These are phyloP conservation scores for Hoplostethus atlanticus DNA, from an alignment of 2,797 vertebrate species.

Conservation along the genomic window DNA sequence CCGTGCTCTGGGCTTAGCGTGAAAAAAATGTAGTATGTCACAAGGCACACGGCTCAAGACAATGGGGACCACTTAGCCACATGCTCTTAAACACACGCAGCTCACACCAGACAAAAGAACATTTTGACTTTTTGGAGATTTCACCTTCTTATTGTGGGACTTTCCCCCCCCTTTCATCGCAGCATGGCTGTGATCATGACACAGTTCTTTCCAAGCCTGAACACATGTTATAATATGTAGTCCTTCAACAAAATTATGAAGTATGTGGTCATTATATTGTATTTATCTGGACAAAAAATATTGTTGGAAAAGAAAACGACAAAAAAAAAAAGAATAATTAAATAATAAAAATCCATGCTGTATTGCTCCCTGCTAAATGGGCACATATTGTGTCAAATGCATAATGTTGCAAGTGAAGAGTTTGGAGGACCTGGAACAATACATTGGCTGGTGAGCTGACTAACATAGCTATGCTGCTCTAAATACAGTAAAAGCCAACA, in stretches of 20 bases:
- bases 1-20: slow-evolving; percentile 64
- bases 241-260: slow-evolving; percentile 29
- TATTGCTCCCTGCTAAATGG: background rate
- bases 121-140: slow-evolving; percentile 51
- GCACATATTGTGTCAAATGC: background rate
- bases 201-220: slow-evolving; percentile 46
- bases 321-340: background rate
- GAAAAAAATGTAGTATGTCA: slow-evolving; percentile 68
- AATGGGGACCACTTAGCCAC: slow-evolving; percentile 62
- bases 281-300: background rate
- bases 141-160: slow-evolving; percentile 43
- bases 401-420: background rate
- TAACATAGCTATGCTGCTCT: background rate
- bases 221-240: slow-evolving; percentile 37
- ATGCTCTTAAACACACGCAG: slow-evolving; percentile 54
- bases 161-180: slow-evolving; percentile 51
- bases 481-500: slow-evolving; percentile 2
- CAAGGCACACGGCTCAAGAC: slow-evolving; percentile 60
- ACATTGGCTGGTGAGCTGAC: background rate
- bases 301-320: background rate
- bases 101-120: slow-evolving; percentile 55
- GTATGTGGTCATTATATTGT: slow-evolving; percentile 23
- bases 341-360: background rate
- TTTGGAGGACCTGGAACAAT: background rate
- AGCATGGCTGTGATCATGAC: slow-evolving; percentile 39